Percentiles rank a stretch among this genome's conserved stretches.
phyloP scores from a whole-genome alignment of 2,113 vertebrate genomes.

The Notechis scutatus region DNA sequence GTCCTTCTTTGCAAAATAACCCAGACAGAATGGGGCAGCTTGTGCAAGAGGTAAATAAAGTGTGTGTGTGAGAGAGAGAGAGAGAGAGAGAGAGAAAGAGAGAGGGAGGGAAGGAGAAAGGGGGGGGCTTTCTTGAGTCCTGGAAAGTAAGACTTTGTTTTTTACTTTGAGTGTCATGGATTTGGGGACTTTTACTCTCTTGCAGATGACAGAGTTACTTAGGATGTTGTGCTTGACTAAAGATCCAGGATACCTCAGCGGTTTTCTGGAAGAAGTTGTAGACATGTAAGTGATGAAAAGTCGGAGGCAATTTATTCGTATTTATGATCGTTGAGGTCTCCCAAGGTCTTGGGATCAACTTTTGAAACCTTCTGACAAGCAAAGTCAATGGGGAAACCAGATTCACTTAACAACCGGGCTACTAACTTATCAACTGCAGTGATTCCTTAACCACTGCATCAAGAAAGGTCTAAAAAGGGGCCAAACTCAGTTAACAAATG shows the following conservation, averaged over 20 bases:
- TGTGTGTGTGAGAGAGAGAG: not conserved
- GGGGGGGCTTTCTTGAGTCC: not conserved
- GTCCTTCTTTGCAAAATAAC: slow-evolving; percentile 59
- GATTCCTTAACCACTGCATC: no score
- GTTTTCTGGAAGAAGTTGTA: slow-evolving; percentile 85
- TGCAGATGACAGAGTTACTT: slow-evolving; percentile 83
- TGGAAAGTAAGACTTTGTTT: not conserved
- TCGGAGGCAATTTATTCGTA: no score
- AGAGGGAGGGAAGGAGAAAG: no score
- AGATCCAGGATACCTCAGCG: slow-evolving; percentile 80
- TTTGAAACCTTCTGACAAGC: no score
- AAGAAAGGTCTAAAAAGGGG: no score
- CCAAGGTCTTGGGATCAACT: no score
- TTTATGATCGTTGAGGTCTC: no score
- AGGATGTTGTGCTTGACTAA: slow-evolving; percentile 85
- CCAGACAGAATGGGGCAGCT: slow-evolving; percentile 72
- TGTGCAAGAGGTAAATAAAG: slow-evolving; percentile 82
- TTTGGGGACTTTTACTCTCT: not conserved
- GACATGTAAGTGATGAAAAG: slow-evolving; percentile 72
- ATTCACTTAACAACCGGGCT: no score
- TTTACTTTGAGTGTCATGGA: not conserved
- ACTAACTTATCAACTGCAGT: no score
- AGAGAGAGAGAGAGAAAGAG: rapidly evolving
- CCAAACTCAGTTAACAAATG: no score
- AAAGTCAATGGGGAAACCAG: no score